Evolutionary conservation across 2,113 vertebrate genomes (phyloP), one percentile per base, ranked within the genome.

Genomic region (Sorex araneus): DNA sequence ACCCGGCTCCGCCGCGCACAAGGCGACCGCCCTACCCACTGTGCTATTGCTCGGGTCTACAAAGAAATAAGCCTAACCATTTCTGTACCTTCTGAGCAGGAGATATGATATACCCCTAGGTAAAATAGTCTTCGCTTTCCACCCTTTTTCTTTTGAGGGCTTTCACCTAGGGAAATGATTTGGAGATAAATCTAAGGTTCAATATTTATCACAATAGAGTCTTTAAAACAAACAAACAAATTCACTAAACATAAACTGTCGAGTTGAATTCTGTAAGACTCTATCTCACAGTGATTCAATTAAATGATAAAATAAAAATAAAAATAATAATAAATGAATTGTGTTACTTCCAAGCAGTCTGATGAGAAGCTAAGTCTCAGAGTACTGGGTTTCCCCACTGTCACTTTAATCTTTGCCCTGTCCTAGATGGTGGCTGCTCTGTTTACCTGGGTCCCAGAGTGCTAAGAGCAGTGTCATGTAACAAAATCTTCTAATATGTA

Each of bases 161-260:
- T 80, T 88, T 50, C 25, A 23, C 60, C 27, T 77, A 47, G 15
- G 23, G 11, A 79, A 76, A 7, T 67, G 63, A 89, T 60, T 73
- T n/a, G 36, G 15, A 67, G 19, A 16, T 88, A 82, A 94, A 57
- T 66, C 19, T 40, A 84, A 93, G 66, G 67, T 6, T 66, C 64
- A 25, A 1, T 64, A 40, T 84, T 84, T 77, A 87, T 69, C 36
- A 81, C 10, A 70, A 11, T 81, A 9, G 63, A 74, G 1, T 43
- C 89, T 63, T 64, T 16, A 34, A 54, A 87, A 93, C 50, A 60
- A 23, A 21, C 54, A 60, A 6, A 21, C 19, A 12, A n/a, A 18
- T 66, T 78, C 57, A 79, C 79, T 79, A 88, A 85, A 74, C 63
- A 30, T 32, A 70, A 84, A 83, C 71, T 28, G 1, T 71, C 23